These are phyloP conservation scores for Drosophila elegans DNA, from an alignment of 1,140 invertebrate genomes.

Conservation along the genomic window DNA sequence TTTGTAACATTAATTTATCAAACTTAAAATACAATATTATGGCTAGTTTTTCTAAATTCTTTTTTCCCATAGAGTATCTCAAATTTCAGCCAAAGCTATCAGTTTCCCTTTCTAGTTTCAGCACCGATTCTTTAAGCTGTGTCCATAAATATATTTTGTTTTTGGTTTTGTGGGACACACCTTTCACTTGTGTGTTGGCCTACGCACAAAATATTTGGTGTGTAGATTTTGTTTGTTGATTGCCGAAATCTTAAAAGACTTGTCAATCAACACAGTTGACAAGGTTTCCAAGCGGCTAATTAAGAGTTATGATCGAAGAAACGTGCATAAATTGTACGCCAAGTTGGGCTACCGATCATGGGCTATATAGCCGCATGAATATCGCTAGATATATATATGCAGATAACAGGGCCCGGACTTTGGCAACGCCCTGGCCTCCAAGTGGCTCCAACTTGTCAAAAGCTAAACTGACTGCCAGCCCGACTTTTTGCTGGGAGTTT, in stretches of 20 bases:
- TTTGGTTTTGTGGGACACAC: slow-evolving; percentile 42
- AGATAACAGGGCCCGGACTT: slow-evolving; percentile 46
- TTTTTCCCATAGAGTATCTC: neutral
- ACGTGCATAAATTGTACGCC: slow-evolving; percentile 71
- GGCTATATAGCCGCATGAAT: slow-evolving; percentile 4
- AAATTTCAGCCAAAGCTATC: neutral
- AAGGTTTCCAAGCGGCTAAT: slow-evolving; percentile 73
- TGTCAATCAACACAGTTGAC: slow-evolving; percentile 81
- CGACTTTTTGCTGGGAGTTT: slow-evolving; percentile 21
- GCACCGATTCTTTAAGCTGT: slow-evolving; percentile 19
- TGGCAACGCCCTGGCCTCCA: slow-evolving; percentile 58
- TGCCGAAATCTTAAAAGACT: slow-evolving; percentile 77
- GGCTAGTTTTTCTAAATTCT: no score
- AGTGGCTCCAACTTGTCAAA: slow-evolving; percentile 64
- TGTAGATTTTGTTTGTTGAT: slow-evolving; percentile 58
- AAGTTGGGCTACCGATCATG: slow-evolving; percentile 16
- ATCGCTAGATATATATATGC: slow-evolving; percentile 8
- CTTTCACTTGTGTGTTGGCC: slow-evolving; percentile 67
- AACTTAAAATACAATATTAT: no score
- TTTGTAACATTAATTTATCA: no score
- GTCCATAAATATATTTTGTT: neutral
- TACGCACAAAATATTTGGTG: slow-evolving; percentile 61
- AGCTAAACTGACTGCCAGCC: slow-evolving; percentile 61
- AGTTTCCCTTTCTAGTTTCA: slow-evolving; percentile 45
- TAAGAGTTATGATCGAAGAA: slow-evolving; percentile 79